Evolutionary conservation across 2,888 invertebrate species (phyloP).

Genomic region (Eupithecia inturbata): DNA sequence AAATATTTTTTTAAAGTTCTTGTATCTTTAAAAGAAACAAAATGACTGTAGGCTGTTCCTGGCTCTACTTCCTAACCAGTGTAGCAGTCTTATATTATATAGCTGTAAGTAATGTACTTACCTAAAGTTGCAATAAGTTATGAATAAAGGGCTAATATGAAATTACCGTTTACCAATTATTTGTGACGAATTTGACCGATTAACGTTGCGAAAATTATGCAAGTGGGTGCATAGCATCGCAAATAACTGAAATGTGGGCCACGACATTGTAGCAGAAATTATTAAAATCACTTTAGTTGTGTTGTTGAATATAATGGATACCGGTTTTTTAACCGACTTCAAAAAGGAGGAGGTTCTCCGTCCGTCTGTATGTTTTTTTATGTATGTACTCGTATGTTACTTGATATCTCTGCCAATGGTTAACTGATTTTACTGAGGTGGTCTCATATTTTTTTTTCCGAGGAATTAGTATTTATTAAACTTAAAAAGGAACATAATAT

Average conservation of each 20-base stretch:
- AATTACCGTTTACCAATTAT: not conserved
- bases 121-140: not conserved
- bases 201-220: not conserved
- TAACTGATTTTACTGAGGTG: too few species aligned
- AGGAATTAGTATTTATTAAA: too few species aligned
- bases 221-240: conserved; percentile 4
- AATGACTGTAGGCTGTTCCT: not conserved
- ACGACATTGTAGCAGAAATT: conserved; percentile 1
- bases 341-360: too few species aligned
- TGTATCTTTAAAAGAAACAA: too few species aligned
- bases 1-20: too few species aligned
- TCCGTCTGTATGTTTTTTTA: too few species aligned
- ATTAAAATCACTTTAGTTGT: conserved; percentile 2
- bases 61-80: not conserved
- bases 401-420: too few species aligned
- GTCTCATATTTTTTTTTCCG: too few species aligned
- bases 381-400: too few species aligned
- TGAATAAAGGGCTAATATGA: not conserved
- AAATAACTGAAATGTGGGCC: not conserved
- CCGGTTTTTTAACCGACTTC: too few species aligned
- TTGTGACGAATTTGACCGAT: not conserved
- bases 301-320: not conserved
- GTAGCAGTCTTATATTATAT: not conserved
- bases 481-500: too few species aligned
- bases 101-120: not conserved